These are phyloP conservation scores for Eristalis pertinax DNA, from an alignment of 2,888 invertebrate species.

Conservation along the genomic window DNA sequence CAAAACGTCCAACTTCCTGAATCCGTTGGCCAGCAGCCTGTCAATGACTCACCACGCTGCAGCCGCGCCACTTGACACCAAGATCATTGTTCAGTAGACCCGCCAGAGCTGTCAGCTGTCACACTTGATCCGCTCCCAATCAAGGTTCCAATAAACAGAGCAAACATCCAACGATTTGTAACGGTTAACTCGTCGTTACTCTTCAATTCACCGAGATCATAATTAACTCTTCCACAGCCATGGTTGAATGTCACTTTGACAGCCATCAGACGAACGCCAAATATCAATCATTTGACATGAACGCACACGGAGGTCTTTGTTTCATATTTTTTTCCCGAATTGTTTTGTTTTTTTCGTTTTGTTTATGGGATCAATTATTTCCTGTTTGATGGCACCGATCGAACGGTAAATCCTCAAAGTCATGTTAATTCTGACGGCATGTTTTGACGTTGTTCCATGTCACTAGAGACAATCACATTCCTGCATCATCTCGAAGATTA, in stretches of 20 bases:
- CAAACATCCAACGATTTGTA: constrained; percentile 18
- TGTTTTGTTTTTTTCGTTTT: constrained; percentile 3
- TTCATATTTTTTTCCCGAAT: neutral
- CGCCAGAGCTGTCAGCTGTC: neutral
- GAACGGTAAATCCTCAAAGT: constrained; percentile 58
- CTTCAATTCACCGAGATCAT: constrained; percentile 39
- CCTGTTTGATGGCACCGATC: constrained; percentile 64
- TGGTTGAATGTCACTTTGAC: constrained; percentile 39
- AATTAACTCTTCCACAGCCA: constrained; percentile 40
- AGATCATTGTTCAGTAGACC: constrained; percentile 26
- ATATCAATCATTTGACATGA: constrained; percentile 42
- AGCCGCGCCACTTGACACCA: constrained; percentile 6
- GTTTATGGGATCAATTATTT: constrained; percentile 33
- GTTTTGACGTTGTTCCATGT: constrained; percentile 47
- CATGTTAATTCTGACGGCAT: constrained; percentile 63
- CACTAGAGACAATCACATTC: constrained; percentile 47
- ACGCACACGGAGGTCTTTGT: constrained; percentile 9
- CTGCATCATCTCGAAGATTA: constrained; percentile 31
- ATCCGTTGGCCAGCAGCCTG: constrained; percentile 11
- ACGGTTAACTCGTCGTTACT: constrained; percentile 28
- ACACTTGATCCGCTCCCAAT: neutral
- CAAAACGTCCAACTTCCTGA: constrained; percentile 21
- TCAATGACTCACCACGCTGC: constrained; percentile 2
- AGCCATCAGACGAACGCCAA: constrained; percentile 9
- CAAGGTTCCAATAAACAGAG: constrained; percentile 28